phyloP scores from a whole-genome alignment of 2,888 invertebrate genomes.

The Drosophila paranaensis region DNA sequence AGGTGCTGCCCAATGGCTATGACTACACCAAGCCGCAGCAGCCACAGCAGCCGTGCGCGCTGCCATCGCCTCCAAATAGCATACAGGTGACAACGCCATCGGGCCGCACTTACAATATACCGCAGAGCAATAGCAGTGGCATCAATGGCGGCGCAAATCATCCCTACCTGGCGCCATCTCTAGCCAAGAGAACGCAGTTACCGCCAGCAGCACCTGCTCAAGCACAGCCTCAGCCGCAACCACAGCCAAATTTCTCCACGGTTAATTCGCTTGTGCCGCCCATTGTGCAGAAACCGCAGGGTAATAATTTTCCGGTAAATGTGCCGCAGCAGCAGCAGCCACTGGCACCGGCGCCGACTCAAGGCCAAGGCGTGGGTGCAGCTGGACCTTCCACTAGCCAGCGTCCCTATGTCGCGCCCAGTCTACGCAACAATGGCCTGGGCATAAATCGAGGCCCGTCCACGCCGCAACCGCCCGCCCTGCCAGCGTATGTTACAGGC shows the following conservation, averaged over 20 bases:
- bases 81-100: slow-evolving; percentile 78
- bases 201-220: slow-evolving; percentile 39
- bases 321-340: slow-evolving; percentile 30
- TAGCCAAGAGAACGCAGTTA: slow-evolving; percentile 72
- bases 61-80: slow-evolving; percentile 66
- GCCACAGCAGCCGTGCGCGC: slow-evolving; percentile 54
- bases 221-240: slow-evolving; percentile 40
- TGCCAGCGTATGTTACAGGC: slow-evolving; percentile 26
- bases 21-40: slow-evolving; percentile 70
- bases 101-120: slow-evolving; percentile 80
- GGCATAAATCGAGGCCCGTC: slow-evolving; percentile 66
- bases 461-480: slow-evolving; percentile 25
- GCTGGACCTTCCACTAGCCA: slow-evolving; percentile 77
- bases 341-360: slow-evolving; percentile 14
- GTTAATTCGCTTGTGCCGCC: slow-evolving; percentile 63
- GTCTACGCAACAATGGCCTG: slow-evolving; percentile 77
- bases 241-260: slow-evolving; percentile 53
- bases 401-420: slow-evolving; percentile 83
- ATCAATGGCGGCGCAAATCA: slow-evolving; percentile 63
- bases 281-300: slow-evolving; percentile 37
- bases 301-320: slow-evolving; percentile 42
- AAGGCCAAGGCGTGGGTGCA: slow-evolving; percentile 10
- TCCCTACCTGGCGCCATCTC: slow-evolving; percentile 82
- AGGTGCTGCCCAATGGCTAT: slow-evolving; percentile 73
- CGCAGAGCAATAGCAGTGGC: slow-evolving; percentile 76